Base-by-base conservation (phyloP, 2,797 vertebrate genomes). In the Otolemur crassicaudatus region DNA sequence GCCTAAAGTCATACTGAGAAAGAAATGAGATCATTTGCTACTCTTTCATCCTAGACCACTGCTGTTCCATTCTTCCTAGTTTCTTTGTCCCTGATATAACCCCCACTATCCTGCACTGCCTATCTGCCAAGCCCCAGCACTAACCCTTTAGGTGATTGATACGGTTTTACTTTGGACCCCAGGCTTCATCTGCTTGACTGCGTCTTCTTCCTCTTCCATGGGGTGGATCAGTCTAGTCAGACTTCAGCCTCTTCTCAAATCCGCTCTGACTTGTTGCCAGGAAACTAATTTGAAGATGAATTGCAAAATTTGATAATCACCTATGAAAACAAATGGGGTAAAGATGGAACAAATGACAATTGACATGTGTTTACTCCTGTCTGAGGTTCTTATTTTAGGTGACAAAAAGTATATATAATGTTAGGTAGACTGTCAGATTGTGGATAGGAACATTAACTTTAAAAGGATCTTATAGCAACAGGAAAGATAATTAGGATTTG, bases 321-420 rank as follows among this genome's bases (percentile, higher is more conserved):
- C 37, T 86, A 20, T 67, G 81, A 94, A 95, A 94, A 95, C 46
- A 86, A 96, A 86, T 76, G 58, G 25, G 49, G 27, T 94, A 90
- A 93, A 93, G 13, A 90, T 87, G 77, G 53, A 97, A 37, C n/a
- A 87, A 90, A 10, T 94, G 61, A 82, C 43, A 72, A 4, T 84
- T 85, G 56, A 85, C 92, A 94, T 90, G 73, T 85, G 37, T 69
- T 97, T 83, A 56, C 53, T 65, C 14, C 27, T 89, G 16, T 81
- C 53, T 76, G 25, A 91, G 14, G 12, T 79, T 60, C 60, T 90
- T 90, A 80, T 87, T 95, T 95, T 61, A n/a, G 25, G 22, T 92
- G 46, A 82, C 61, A 84, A 65, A 95, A 56, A 3, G 25, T 70
- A 20, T 2, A 77, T 58, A 46, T 76, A 84, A 75, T 89, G 14